These are phyloP conservation scores for Nasonovia ribisnigri DNA, from an alignment of 2,888 invertebrate genomes.

Conservation along the genomic window DNA sequence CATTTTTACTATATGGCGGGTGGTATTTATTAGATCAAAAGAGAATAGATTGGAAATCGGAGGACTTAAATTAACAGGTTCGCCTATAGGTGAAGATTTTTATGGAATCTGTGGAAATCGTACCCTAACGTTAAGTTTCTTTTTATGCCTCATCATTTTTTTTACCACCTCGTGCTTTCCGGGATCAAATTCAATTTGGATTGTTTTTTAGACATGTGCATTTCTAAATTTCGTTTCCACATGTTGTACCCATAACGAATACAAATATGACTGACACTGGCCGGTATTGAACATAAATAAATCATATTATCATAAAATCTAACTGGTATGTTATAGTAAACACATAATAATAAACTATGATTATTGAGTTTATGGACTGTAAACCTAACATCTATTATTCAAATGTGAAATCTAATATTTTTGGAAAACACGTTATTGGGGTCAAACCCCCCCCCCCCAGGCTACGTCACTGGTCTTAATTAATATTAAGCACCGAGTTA, in stretches of 20 bases:
- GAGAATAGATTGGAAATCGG: neutral
- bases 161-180: neutral
- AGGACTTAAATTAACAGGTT: neutral
- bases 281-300: no score
- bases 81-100: neutral
- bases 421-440: neutral
- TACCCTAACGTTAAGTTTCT: neutral
- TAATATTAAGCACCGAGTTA: conserved; percentile 14
- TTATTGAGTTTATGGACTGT: no score
- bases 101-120: neutral
- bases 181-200: no score
- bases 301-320: no score
- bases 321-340: no score
- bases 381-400: neutral
- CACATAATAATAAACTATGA: no score
- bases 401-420: conserved; percentile 58
- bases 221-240: neutral
- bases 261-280: no score
- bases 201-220: neutral
- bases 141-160: neutral
- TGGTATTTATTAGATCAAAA: neutral
- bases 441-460: conserved; percentile 23
- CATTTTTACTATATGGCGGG: neutral
- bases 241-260: neutral
- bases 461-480: neutral